Base-by-base conservation (phyloP, 1,140 invertebrate genomes). In the Drosophila insularis region DNA sequence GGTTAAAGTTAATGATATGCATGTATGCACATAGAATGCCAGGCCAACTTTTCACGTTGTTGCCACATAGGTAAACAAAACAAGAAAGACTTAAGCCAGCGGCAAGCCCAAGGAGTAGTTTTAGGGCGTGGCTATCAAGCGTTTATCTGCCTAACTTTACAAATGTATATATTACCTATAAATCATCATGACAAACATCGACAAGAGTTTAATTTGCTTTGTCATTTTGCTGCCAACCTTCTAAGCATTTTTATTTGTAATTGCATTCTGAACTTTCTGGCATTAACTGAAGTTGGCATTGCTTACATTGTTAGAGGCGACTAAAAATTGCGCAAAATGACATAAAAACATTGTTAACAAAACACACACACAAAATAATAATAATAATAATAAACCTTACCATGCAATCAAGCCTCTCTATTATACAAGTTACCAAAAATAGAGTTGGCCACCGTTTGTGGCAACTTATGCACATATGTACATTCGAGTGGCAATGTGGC, bases 361-460 rank as follows among this genome's bases (percentile, higher is more conserved):
- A 43, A 69, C 13, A 68, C 21, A 63, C 2, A 54, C 50, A 72
- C 27, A 31, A 59, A 37, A 65, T 40, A 62, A 62, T 27, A 71
- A 68, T 65, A 81, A 74, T 63, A 73, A 75, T 59, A 71, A 64
- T 50, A 65, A 39, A 56, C 70, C 71, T 63, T 23, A 50, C 55
- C 53, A 65, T 71, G 55, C 61, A 43, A 74, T 55, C 53, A 61
- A 71, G 76, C 17, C 43, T 50, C 19, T 50, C 43, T 46, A 11
- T 50, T 50, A 80, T 86, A 79, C 82, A 19, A 71, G 71, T 79
- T 81, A 53, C 82, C 84, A 67, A 89, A 84, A 68, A 58, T 23
- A 64, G 81, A 65, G 62, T 75, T 81, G 71, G 61, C 66, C 82
- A 87, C 82, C 78, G 81, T 86, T 87, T 76, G 65, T 32, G 56